Conservation (phyloP, 1,140 invertebrate species). For the Harpegnathos saltator region DNA sequence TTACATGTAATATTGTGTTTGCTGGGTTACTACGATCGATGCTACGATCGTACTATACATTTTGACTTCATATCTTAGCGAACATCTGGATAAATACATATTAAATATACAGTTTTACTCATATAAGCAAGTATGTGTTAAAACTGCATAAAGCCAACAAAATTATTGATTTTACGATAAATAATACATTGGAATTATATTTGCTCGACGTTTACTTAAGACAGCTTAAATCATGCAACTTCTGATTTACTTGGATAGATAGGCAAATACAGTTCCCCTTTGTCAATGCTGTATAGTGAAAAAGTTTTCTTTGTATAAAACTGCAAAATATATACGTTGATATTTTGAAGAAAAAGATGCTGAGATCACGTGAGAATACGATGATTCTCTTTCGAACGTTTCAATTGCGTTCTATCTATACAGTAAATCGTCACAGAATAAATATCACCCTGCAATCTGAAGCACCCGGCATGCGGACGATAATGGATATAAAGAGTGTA, state of each 20-base stretch:
- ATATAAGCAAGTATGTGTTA: conserved; percentile 70
- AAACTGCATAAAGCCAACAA: conserved; percentile 71
- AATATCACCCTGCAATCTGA: conserved; percentile 9
- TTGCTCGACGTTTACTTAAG: conserved; percentile 66
- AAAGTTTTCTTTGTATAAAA: conserved; percentile 61
- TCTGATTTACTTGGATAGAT: conserved; percentile 61
- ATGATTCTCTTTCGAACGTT: conserved; percentile 2
- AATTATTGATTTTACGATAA: conserved; percentile 70
- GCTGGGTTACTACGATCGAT: no score
- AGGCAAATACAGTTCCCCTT: conserved; percentile 68
- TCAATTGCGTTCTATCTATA: background rate
- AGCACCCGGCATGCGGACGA: background rate
- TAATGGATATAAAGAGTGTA: background rate
- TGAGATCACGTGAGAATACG: conserved; percentile 22
- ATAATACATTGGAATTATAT: conserved; percentile 75
- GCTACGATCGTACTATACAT: conserved; percentile 25
- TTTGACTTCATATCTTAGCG: conserved; percentile 68
- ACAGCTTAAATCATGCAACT: conserved; percentile 64
- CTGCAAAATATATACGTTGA: conserved; percentile 64
- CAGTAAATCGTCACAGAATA: background rate
- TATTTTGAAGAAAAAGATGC: conserved; percentile 62
- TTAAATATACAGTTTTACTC: conserved; percentile 76
- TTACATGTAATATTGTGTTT: no score
- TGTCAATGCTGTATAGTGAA: conserved; percentile 56
- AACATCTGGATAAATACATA: conserved; percentile 69